Base-by-base conservation (phyloP, 2,797 vertebrate species). In the Sparidentex hasta region DNA sequence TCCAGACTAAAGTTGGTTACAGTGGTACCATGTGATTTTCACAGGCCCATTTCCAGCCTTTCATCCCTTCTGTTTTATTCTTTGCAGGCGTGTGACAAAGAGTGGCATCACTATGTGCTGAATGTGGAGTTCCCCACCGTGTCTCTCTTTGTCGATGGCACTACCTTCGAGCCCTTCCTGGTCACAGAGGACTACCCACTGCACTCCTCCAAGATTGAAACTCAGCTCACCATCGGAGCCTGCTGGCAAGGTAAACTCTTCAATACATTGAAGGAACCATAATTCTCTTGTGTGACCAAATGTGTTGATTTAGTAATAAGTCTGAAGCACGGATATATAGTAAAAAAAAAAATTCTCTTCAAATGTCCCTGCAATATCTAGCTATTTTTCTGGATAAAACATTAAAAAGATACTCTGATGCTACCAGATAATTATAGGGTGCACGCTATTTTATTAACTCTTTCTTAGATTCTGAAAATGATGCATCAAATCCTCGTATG, bases 21-120 rank as follows among this genome's bases (percentile, higher is more conserved):
- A 55, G 3, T 27, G 1, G 1, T 18, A 43, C 5, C 5, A 0
- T 48, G 8, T 57, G 13, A 38, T 14, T 25, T 14, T 76, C 23
- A 23, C 33, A 18, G 21, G 13, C 27, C 17, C 14, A 21, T 2
- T 29, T 62, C 59, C 14, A 38, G 0, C 0, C 51, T 71, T 61
- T 65, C 7, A 20, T 66, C 27, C 4, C n/a, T 16, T 38, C n/a
- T 17, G 29, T 27, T 65, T 16, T 38, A 38, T 18, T 70, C 25
- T 59, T 78, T 17, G 1, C 80, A 99, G 98, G 97, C 95, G 67
- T 99, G 98, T 80, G 98, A 99, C 81, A 98, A 98, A 84, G 97
- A 99, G 61, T 99, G 98, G 98, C 98, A 99, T 78, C 98, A 99
- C 91, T 99, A 98, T 0, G 96, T 99, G 17, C 93, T 99, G 80